Conservation (phyloP, 2,888 invertebrate genomes). For the Chrysomela aeneicollis region DNA sequence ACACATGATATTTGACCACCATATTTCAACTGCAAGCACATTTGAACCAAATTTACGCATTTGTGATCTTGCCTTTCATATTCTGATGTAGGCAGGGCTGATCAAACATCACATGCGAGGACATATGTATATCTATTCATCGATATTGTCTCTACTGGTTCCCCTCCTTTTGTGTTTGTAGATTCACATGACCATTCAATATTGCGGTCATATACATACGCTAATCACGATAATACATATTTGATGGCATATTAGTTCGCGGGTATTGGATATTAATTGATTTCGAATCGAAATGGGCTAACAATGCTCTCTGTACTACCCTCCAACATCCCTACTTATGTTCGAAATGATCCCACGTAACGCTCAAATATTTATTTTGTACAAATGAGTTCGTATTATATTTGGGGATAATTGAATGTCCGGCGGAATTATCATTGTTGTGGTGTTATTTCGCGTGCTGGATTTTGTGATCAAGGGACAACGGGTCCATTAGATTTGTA, state of each 20-base stretch:
- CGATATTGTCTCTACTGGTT: neutral
- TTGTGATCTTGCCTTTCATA: too few relatives aligned
- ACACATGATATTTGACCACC: too few relatives aligned
- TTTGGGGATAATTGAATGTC: neutral
- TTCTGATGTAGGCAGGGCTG: too few relatives aligned
- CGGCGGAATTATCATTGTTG: neutral
- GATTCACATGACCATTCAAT: slow-evolving; percentile 1
- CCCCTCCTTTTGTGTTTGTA: neutral
- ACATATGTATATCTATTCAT: neutral
- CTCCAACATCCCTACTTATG: slow-evolving; percentile 3
- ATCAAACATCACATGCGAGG: too few relatives aligned
- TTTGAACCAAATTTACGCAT: too few relatives aligned
- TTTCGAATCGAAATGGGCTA: slow-evolving; percentile 18
- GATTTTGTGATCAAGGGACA: neutral
- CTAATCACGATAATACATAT: slow-evolving; percentile 18
- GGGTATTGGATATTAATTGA: slow-evolving; percentile 24
- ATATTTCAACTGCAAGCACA: too few relatives aligned
- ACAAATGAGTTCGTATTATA: neutral
- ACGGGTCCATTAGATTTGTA: neutral
- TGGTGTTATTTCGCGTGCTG: neutral
- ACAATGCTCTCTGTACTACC: slow-evolving; percentile 9
- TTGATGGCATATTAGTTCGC: slow-evolving; percentile 20
- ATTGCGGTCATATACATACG: slow-evolving; percentile 9
- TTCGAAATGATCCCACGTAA: neutral
- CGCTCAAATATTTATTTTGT: slow-evolving; percentile 1